Percentiles rank a stretch among this genome's conserved stretches.
These are phyloP conservation scores for Karalla daura DNA, from an alignment of 2,797 vertebrate genomes.

Conservation along the genomic window DNA sequence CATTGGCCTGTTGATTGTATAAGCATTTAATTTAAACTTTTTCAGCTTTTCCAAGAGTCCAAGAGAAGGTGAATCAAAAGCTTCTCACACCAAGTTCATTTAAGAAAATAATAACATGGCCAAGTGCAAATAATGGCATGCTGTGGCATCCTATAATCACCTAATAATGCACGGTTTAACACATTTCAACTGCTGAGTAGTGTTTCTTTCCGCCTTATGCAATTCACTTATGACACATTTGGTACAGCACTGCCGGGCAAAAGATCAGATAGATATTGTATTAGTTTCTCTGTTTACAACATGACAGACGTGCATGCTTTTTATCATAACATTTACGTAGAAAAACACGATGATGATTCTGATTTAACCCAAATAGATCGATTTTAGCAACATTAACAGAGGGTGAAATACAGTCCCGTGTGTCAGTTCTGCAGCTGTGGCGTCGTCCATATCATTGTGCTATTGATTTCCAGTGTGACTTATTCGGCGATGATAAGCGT, in stretches of 20 bases:
- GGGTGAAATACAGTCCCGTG: too few species aligned
- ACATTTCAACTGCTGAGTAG: neutral
- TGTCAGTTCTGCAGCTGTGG: too few species aligned
- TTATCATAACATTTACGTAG: neutral
- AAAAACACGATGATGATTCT: too few species aligned
- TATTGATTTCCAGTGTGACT: neutral
- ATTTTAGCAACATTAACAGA: too few species aligned
- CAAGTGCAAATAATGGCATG: neutral
- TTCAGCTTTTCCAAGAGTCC: neutral
- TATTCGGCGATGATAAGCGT: neutral
- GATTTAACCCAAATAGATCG: too few species aligned
- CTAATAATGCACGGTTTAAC: neutral
- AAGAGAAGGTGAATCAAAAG: neutral
- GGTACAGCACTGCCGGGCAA: too few species aligned
- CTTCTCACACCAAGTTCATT: neutral
- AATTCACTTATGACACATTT: too few species aligned
- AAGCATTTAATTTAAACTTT: neutral
- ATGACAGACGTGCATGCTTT: neutral
- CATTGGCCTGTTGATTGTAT: neutral
- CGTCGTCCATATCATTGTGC: too few species aligned
- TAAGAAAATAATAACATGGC: neutral
- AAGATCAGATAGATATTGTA: too few species aligned
- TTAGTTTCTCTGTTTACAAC: too few species aligned
- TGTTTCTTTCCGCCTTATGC: neutral
- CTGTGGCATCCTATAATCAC: neutral